Evolutionary conservation across 2,888 invertebrate species (phyloP), one percentile per base, ranked within the genome.

Genomic region (Tenthredo notha): DNA sequence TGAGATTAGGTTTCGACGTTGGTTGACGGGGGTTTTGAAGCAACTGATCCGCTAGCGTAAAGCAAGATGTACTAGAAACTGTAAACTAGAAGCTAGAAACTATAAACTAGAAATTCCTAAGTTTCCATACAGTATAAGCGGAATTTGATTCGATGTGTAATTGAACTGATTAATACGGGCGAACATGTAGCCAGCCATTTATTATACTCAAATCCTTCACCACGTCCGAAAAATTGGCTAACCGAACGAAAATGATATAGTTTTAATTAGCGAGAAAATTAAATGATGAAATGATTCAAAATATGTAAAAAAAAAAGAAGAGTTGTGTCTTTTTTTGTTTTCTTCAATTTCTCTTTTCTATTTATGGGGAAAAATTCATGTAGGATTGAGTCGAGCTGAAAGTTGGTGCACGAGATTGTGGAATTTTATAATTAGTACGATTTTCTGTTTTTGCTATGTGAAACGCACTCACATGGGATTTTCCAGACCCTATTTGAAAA

Each of bases 351-450:
- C n/a, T 54, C 6, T n/a, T 54, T n/a, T 50, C 2, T 50, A 5
- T 7, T 58, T 10, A 58, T 58, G 58, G 1, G 21, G n/a, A n/a
- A 58, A 21, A 58, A 58, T 58, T 21, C 67, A 67, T 15, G 33
- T 1, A 33, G 33, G 67, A 33, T 58, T 18, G 6, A n/a, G 29
- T 67, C 5, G 12, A 33, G 33, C 15, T 6, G 15, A 33, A 4
- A 67, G 33, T 9, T 67, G 33, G 25, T 25, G 0, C 21, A 50
- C 25, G 50, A 75, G 47, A 77, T 77, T 54, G 29, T 29, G 77
- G 50, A 54, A 77, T 77, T 50, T 77, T 77, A 77, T 77, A 77
- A 77, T 77, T 77, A 77, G 77, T 77, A 50, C 29, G 54, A 77
- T 77, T 54, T 54, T 21, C 29, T 77, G 47, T 54, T 77, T 54